Conservation (phyloP, 2,888 invertebrate species). For the Lycocerus yunnanus region DNA sequence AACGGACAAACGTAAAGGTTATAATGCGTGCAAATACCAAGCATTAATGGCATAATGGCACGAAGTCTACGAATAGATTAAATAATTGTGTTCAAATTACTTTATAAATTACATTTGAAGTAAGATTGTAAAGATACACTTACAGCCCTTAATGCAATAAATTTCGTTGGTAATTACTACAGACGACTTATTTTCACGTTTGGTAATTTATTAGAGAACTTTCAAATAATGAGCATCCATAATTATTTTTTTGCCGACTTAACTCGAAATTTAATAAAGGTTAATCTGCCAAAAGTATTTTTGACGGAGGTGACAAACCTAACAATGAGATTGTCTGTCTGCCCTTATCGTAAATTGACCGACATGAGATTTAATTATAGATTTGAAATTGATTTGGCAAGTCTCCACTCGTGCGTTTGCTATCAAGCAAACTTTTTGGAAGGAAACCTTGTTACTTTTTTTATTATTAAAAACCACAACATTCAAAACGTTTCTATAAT, state of each 20-base stretch:
- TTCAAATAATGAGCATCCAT: neutral
- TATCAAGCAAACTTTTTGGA: neutral
- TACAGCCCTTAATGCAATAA: neutral
- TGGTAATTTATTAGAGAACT: neutral
- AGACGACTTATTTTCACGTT: neutral
- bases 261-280: neutral
- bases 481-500: neutral
- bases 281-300: neutral
- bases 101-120: neutral
- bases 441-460: neutral
- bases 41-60: conserved; percentile 8
- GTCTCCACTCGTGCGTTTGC: conserved; percentile 1
- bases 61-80: conserved; percentile 16
- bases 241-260: neutral
- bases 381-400: conserved; percentile 11
- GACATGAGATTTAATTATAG: conserved; percentile 10
- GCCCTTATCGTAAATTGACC: conserved; percentile 3
- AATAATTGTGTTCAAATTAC: conserved; percentile 12
- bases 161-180: neutral
- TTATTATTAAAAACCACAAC: neutral
- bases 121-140: neutral
- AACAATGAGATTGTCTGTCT: neutral
- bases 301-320: neutral
- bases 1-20: conserved; percentile 22
- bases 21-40: conserved; percentile 19